Conservation (phyloP, 1,140 invertebrate genomes). For the Steinernema feltiae region DNA sequence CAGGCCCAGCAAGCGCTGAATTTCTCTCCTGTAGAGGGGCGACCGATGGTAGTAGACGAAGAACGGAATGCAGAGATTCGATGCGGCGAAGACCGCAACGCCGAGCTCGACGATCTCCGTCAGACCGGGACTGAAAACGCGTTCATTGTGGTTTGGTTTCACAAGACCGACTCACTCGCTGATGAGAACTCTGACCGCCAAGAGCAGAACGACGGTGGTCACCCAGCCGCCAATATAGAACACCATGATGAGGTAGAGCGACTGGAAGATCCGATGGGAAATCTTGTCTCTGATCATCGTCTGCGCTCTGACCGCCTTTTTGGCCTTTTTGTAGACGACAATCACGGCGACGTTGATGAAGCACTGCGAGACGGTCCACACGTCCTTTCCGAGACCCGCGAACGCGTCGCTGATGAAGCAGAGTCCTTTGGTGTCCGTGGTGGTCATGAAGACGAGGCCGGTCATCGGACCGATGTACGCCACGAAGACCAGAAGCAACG, state of each 20-base stretch:
- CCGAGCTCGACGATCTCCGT: neutral
- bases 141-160: neutral
- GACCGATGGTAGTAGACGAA: neutral
- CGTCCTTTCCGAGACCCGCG: neutral
- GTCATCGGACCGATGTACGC: neutral
- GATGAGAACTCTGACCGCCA: neutral
- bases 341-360: neutral
- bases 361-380: neutral
- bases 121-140: neutral
- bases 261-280: neutral
- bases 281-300: neutral
- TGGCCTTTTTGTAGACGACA: neutral
- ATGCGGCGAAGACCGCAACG: neutral
- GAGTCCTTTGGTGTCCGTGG: neutral
- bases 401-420: neutral
- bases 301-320: neutral
- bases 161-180: neutral
- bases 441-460: neutral
- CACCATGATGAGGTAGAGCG: neutral
- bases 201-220: neutral
- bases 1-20: neutral
- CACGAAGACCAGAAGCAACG: neutral
- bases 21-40: neutral
- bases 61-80: neutral
- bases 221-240: neutral